Base-by-base conservation (phyloP, 1,140 invertebrate genomes). In the Homarus americanus region DNA sequence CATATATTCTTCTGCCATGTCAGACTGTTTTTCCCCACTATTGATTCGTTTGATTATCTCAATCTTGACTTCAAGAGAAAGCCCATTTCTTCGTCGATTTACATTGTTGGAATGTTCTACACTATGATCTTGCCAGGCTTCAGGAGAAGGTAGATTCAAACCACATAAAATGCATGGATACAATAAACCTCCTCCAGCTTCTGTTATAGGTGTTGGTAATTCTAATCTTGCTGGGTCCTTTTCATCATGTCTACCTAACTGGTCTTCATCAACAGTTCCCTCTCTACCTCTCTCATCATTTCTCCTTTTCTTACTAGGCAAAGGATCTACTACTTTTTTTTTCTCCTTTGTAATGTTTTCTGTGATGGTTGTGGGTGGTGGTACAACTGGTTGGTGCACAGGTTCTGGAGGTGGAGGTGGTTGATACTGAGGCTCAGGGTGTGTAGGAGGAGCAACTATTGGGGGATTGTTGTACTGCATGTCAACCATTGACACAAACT, bases 41-140 rank as follows among this genome's bases (percentile, higher is more conserved):
- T 89, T 91, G 34, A 91, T 89, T 28, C 92, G 66, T 82, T 92
- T 92, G 72, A 92, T 91, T 20, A 92, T 92, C n/a, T 92, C 92
- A 78, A 92, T 91, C 63, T 92, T 92, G 24, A 92, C 83, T 38
- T 92, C 92, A n/a, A 92, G 84, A 72, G 92, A 89, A 24, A 91
- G 75, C 15, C 92, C 86, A 82, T 90, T 85, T 28, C 87, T 87
- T 34, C 87, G 87, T 38, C 80, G 76, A 75, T 80, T 78, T 24
- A 41, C 87, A 89, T 49, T 82, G 41, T 79, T 84, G 24, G 82
- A 58, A 82, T 83, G 84, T 73, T 87, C 91, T 32, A 28, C 17
- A 28, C 69, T 76, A 41, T 91, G 91, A 7, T 91, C 76, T 75
- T 91, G 84, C 84, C 83, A 91, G 40, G 79, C 36, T 38, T 82